Conservation (phyloP, 2,888 invertebrate species). For the Andrena trimmerana region DNA sequence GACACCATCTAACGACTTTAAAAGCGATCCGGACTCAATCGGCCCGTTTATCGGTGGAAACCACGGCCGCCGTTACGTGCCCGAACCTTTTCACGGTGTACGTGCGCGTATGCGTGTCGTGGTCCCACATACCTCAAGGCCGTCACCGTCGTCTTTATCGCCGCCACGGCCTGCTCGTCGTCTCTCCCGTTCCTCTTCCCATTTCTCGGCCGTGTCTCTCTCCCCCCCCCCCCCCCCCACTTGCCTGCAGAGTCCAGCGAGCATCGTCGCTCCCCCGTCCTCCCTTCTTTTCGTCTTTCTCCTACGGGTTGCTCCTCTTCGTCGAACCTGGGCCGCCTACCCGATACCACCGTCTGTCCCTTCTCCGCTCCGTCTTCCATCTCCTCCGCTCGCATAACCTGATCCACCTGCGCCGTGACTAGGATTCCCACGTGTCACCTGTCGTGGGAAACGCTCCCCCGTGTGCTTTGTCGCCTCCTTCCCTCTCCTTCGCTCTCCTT, state of each 20-base stretch:
- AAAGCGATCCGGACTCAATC: conserved; percentile 1
- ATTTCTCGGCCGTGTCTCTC: conserved; percentile 49
- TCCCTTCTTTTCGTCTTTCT: conserved; percentile 53
- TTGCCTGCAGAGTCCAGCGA: background rate
- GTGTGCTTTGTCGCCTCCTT: conserved; percentile 69
- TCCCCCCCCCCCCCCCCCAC: conserved; percentile 43
- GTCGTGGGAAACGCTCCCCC: conserved; percentile 81
- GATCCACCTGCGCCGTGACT: conserved; percentile 81
- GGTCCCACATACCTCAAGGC: conserved; percentile 61
- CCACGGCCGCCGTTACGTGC: conserved; percentile 21
- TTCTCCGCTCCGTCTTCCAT: conserved; percentile 30
- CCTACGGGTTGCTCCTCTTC: conserved; percentile 35
- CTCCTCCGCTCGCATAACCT: conserved; percentile 66
- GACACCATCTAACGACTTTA: background rate
- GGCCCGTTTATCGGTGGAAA: conserved; percentile 22
- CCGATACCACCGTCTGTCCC: conserved; percentile 52
- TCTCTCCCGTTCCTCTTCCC: conserved; percentile 62
- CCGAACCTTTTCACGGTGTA: conserved; percentile 39
- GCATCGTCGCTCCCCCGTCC: conserved; percentile 35
- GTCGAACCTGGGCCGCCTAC: conserved; percentile 56
- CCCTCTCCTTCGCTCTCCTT: conserved; percentile 59
- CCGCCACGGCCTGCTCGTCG: conserved; percentile 60
- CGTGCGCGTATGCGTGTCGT: conserved; percentile 13
- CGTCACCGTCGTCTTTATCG: conserved; percentile 67
- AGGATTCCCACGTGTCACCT: conserved; percentile 84